phyloP scores from a whole-genome alignment of 2,113 vertebrate species.

The Papio anubis region DNA sequence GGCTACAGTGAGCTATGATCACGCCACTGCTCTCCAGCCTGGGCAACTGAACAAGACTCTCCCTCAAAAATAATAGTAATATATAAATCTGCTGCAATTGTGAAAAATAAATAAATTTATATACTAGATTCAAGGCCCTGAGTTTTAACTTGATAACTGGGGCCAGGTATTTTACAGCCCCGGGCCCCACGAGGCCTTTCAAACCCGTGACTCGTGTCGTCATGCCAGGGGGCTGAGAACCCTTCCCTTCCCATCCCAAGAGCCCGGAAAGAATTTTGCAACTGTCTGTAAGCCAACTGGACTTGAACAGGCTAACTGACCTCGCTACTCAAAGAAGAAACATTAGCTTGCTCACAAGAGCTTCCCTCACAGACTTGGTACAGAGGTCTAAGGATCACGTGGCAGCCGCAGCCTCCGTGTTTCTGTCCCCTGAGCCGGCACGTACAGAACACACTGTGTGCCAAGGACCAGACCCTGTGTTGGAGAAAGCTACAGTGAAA shows the following conservation, averaged over 20 bases:
- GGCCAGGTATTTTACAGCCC: neutral
- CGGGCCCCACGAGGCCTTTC: neutral
- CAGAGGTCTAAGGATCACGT: accelerated
- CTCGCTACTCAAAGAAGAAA: neutral
- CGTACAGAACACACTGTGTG: accelerated
- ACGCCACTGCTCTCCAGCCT: too few relatives aligned
- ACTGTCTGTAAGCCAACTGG: neutral
- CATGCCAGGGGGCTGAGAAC: neutral
- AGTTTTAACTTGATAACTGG: neutral
- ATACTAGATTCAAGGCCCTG: neutral
- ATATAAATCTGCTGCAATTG: neutral
- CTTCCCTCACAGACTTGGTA: too few relatives aligned
- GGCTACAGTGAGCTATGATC: too few relatives aligned
- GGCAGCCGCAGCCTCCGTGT: accelerated
- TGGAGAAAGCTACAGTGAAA: neutral
- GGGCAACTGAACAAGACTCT: too few relatives aligned
- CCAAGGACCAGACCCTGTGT: neutral
- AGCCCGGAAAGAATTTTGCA: neutral
- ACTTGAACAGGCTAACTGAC: neutral
- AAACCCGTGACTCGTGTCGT: accelerated
- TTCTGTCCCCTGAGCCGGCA: neutral
- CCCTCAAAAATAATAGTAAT: neutral
- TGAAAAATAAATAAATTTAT: neutral
- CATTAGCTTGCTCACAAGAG: neutral
- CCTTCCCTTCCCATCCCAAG: too few relatives aligned